Percentiles rank a stretch among this genome's conserved stretches.
Conservation (phyloP, 2,113 vertebrate genomes). For the Nanger granti region DNA sequence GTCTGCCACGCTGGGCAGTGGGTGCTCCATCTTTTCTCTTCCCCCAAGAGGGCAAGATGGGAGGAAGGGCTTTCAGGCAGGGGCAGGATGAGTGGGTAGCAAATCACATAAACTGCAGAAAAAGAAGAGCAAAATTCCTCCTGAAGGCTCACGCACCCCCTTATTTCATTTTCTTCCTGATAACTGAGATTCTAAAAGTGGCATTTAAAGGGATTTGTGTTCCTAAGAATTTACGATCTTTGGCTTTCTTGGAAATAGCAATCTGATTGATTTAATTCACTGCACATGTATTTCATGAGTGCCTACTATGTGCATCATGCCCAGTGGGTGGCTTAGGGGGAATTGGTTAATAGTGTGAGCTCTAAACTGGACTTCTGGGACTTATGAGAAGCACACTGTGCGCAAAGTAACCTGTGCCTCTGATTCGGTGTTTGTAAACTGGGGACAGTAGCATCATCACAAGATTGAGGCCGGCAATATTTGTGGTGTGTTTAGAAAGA, state of each 20-base stretch:
- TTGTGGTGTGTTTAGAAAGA: neutral
- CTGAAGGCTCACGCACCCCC: neutral
- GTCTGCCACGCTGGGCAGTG: fast-evolving
- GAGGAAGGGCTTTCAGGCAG: neutral
- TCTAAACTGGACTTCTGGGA: neutral
- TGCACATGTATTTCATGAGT: neutral
- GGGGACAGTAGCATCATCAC: neutral
- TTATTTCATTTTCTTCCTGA: neutral
- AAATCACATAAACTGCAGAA: neutral
- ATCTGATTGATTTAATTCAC: neutral
- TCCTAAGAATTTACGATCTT: neutral
- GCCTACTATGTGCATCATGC: neutral
- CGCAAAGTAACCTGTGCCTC: neutral
- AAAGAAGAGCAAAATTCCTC: neutral
- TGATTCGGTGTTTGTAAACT: neutral
- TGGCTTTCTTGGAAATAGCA: neutral
- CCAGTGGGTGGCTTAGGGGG: neutral
- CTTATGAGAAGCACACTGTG: no score
- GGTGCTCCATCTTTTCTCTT: neutral
- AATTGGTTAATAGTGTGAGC: fast-evolving
- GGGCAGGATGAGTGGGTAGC: neutral
- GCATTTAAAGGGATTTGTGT: neutral
- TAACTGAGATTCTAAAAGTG: slow-evolving; percentile 5
- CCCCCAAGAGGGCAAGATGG: fast-evolving
- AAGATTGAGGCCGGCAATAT: neutral